A percentile compares a stretch with the other conserved stretches of the same genome.
Evolutionary conservation across 2,113 vertebrate genomes (phyloP).

Genomic region (Falcunculus frontatus): DNA sequence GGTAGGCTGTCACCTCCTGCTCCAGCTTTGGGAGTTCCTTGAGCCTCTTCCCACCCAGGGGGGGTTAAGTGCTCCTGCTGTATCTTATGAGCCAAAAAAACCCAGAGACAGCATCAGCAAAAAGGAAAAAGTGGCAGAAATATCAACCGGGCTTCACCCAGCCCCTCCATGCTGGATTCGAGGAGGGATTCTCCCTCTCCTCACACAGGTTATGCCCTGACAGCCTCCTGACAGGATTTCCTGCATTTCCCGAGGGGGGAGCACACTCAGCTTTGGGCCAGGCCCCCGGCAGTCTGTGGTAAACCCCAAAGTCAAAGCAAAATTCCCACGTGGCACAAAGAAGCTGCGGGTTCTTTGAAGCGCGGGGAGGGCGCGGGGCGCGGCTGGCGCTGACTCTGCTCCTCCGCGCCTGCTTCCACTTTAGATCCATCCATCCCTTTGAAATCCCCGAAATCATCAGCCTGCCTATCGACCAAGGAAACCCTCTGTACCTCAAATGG

Average conservation of each 20-base stretch:
- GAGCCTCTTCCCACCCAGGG: background rate
- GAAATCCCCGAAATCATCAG: conserved; percentile 85
- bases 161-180: rapidly evolving
- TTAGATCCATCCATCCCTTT: conserved; percentile 84
- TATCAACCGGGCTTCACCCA: background rate
- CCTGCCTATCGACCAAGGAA: conserved; percentile 80
- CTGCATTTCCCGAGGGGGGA: background rate
- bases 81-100: background rate
- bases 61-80: background rate
- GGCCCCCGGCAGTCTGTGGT: background rate
- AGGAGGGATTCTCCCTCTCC: background rate
- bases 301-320: background rate
- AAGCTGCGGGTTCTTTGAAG: background rate
- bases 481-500: conserved; percentile 77
- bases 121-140: background rate
- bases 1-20: background rate
- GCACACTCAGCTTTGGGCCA: background rate
- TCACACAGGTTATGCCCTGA: background rate
- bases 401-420: background rate
- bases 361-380: background rate
- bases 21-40: background rate
- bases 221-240: background rate
- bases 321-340: background rate
- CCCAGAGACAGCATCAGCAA: background rate
- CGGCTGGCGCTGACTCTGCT: background rate